Evolutionary conservation across 2,113 vertebrate genomes (phyloP), one percentile per base, ranked within the genome.

Genomic region (Pithys albifrons): DNA sequence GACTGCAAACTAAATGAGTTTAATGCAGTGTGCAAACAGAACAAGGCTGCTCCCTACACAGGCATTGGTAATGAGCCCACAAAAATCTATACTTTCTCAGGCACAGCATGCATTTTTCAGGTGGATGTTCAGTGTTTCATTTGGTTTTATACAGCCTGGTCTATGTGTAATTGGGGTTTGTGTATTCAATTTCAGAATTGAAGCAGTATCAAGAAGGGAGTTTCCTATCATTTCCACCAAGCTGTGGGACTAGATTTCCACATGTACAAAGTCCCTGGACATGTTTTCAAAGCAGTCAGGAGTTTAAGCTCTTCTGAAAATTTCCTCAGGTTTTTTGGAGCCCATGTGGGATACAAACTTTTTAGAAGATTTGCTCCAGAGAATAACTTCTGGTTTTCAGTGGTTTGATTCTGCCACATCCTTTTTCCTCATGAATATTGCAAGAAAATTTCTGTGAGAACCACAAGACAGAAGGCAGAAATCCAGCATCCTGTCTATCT

Each of bases 11-110:
- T 88, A 88, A 93, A 81, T 35, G 39, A 59, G 70, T 72, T 71
- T 81, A 96, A 87, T 89, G 80, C 24, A 19, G n/a, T 78, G 55
- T 89, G 93, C 73, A 93, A 95, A 81, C 33, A 91, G 84, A 94
- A 81, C 49, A 81, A 91, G 61, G 39, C 22, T 67, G 39, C 48
- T 91, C 46, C 81, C 73, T 87, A 5, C 48, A 23, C 1, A 35
- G 43, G 61, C 11, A 39, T 81, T 85, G 62, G 39, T 74, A 78
- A 91, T 1, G 19, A 89, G 77, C 39, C 57, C 77, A 82, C 6
- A 10, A 15, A 39, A 78, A 89, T 66, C 61, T 23, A 6, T 65
- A 31, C 2, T 51, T 81, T 87, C 66, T 1, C 5, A 89, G 46
- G 65, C 64, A 85, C 18, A 35, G 27, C 33, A 49, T 24, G 29